A percentile compares a stretch with the other conserved stretches of the same genome.
phyloP scores from a whole-genome alignment of 2,888 invertebrate genomes.

The Malthinus flaveolus region DNA sequence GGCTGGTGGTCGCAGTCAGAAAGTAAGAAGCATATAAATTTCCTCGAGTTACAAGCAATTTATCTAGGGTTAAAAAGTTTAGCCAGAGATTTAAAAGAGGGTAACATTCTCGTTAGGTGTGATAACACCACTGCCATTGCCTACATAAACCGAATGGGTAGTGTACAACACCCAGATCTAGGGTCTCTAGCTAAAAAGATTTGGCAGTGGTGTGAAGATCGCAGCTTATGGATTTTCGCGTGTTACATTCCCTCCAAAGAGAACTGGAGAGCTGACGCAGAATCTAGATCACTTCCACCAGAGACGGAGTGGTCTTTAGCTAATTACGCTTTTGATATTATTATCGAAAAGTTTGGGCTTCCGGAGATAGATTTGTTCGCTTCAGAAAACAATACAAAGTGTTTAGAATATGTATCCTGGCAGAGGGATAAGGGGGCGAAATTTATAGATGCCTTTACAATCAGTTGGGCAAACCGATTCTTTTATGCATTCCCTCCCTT shows the following conservation, averaged over 20 bases:
- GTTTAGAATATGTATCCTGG: not conserved
- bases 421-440: no score
- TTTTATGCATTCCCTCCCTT: no score
- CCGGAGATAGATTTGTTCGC: not conserved
- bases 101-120: constrained; percentile 28
- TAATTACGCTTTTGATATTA: not conserved
- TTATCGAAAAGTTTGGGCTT: not conserved
- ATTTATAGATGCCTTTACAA: no score
- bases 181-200: not conserved
- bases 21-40: constrained; percentile 28
- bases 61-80: constrained; percentile 36
- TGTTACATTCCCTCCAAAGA: not conserved
- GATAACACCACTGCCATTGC: constrained; percentile 35
- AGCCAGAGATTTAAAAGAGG: constrained; percentile 24
- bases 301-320: no score
- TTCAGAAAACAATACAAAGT: not conserved
- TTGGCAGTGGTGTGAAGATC: not conserved
- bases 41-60: constrained; percentile 34
- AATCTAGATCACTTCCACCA: not conserved
- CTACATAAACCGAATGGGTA: constrained; percentile 34
- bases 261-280: not conserved
- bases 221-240: not conserved
- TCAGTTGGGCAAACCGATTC: no score
- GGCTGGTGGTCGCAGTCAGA: constrained; percentile 33
- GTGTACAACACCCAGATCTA: constrained; percentile 31